Evolutionary conservation across 2,797 vertebrate genomes (phyloP).

Genomic region (Adelosebastes latens): DNA sequence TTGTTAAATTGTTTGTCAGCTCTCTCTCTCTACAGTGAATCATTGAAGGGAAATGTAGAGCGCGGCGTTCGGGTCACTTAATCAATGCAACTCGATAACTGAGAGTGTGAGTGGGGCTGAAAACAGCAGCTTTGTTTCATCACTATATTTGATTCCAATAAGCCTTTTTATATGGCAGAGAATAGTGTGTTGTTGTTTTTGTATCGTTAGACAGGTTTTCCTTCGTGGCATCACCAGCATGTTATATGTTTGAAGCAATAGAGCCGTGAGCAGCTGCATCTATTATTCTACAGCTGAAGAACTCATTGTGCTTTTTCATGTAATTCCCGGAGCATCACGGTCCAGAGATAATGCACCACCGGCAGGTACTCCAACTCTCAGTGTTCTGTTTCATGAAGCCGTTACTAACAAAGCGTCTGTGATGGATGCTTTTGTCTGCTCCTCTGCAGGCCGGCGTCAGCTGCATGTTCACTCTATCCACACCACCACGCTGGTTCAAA

Average conservation of each 20-base stretch:
- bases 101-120: background rate
- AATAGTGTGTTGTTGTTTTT: background rate
- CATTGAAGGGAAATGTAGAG: background rate
- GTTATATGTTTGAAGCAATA: background rate
- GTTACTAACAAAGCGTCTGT: slow-evolving; percentile 30
- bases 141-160: background rate
- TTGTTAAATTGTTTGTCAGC: slow-evolving; percentile 42
- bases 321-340: background rate
- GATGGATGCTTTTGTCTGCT: slow-evolving; percentile 48
- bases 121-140: background rate
- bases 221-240: background rate
- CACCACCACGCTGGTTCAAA: slow-evolving; percentile 48
- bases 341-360: slow-evolving; percentile 6
- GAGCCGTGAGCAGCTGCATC: slow-evolving; percentile 2
- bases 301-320: slow-evolving; percentile 12
- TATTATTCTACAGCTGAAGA: slow-evolving; percentile 4
- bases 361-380: slow-evolving; percentile 24
- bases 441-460: slow-evolving; percentile 27
- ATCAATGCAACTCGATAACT: background rate
- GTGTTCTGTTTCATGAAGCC: slow-evolving; percentile 40
- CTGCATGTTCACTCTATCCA: slow-evolving; percentile 47
- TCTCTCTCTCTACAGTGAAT: background rate
- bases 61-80: background rate
- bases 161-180: background rate
- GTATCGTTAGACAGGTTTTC: background rate